Conservation (phyloP, 2,113 vertebrate genomes). For the Chaetops frenatus region DNA sequence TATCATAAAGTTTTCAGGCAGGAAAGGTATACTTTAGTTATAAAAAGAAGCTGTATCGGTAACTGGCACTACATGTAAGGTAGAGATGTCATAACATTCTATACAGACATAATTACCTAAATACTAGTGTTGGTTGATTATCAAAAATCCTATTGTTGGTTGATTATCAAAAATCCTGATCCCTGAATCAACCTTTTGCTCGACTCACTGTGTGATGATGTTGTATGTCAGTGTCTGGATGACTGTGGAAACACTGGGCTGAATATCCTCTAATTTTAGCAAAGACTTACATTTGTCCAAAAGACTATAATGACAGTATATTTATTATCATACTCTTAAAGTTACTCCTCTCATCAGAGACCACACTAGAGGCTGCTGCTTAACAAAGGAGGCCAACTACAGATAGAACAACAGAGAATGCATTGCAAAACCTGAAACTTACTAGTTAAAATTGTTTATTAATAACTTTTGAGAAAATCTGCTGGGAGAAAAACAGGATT, state of each 20-base stretch:
- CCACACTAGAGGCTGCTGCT: not conserved
- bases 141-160: not conserved
- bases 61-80: not conserved
- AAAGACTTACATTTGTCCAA: conserved; percentile 9
- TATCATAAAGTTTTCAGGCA: not conserved
- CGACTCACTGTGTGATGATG: not conserved
- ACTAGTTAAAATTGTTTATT: not conserved
- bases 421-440: not conserved
- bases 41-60: not conserved
- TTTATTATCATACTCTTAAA: not conserved
- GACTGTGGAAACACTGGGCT: not conserved
- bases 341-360: not conserved
- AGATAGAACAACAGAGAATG: not conserved
- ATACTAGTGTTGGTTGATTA: not conserved
- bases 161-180: not conserved
- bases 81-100: not conserved
- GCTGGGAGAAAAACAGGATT: not conserved
- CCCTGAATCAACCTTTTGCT: not conserved
- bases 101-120: conserved; percentile 10
- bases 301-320: not conserved
- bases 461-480: not conserved
- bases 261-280: conserved; percentile 39
- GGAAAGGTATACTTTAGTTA: not conserved
- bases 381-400: not conserved
- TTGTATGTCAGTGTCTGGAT: not conserved